A percentile compares a stretch with the other conserved stretches of the same genome.
phyloP scores from a whole-genome alignment of 2,888 invertebrate genomes.

The Thalpophila matura region DNA sequence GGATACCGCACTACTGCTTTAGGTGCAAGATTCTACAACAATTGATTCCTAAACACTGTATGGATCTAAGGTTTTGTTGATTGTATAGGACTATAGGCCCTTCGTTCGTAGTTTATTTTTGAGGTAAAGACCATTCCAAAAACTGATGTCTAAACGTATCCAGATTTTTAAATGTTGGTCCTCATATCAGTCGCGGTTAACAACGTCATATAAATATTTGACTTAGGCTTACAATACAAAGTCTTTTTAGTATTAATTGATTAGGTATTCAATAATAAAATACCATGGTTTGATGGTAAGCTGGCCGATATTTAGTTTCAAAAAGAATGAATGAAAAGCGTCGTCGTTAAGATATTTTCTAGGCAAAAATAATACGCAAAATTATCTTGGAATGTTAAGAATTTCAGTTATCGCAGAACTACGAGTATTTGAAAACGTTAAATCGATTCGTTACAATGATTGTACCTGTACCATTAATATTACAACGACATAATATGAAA shows the following conservation, averaged over 20 bases:
- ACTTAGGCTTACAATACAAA: not conserved
- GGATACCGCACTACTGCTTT: not conserved
- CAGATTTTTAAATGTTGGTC: not conserved
- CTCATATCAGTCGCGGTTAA: not conserved
- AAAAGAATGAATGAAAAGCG: no score
- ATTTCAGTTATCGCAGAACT: constrained; percentile 4
- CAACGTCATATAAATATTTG: not conserved
- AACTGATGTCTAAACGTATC: not conserved
- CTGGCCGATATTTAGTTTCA: no score
- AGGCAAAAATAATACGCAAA: not conserved
- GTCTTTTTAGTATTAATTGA: not conserved
- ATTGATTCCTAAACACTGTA: no score
- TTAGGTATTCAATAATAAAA: no score
- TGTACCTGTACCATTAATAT: not conserved
- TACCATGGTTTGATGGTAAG: not conserved
- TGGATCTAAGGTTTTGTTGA: not conserved
- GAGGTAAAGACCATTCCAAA: not conserved
- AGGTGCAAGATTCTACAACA: no score
- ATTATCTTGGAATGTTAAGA: constrained; percentile 7
- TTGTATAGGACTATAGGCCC: no score
- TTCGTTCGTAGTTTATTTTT: not conserved
- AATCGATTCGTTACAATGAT: constrained; percentile 33
- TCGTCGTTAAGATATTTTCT: constrained; percentile 1
- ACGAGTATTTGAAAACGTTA: constrained; percentile 9
- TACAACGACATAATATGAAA: not conserved